Conservation (phyloP, 2,888 invertebrate species). For the Troilus luridus region DNA sequence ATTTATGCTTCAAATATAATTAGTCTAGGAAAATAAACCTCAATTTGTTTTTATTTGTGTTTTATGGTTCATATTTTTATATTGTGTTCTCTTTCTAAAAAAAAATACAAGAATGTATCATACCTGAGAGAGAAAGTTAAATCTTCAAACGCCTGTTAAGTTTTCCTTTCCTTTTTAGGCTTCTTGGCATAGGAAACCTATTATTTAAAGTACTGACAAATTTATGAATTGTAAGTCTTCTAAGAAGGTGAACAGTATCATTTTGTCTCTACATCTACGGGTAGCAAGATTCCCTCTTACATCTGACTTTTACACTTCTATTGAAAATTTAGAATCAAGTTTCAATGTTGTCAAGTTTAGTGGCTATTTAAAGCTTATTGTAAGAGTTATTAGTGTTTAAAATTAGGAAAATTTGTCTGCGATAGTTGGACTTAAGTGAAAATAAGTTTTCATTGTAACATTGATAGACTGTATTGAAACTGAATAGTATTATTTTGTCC, state of each 20-base stretch:
- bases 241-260: background rate
- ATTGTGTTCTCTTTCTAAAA: conserved; percentile 52
- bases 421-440: background rate
- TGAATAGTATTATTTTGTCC: background rate
- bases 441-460: background rate
- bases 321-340: conserved; percentile 7
- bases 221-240: conserved; percentile 4
- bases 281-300: conserved; percentile 8
- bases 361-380: background rate
- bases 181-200: conserved; percentile 30
- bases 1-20: background rate
- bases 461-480: background rate
- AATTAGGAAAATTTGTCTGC: background rate
- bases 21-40: background rate
- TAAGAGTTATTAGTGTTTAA: background rate
- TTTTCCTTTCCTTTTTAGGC: conserved; percentile 42
- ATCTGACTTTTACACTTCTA: background rate
- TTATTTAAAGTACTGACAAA: conserved; percentile 27
- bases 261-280: conserved; percentile 6
- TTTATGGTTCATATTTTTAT: conserved; percentile 14
- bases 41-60: background rate
- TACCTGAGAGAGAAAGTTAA: conserved; percentile 24
- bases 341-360: background rate
- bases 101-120: conserved; percentile 5
- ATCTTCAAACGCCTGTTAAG: conserved; percentile 64